A percentile compares a stretch with the other conserved stretches of the same genome.
These are phyloP conservation scores for Helarctos malayanus DNA, from an alignment of 2,797 vertebrate species.

Conservation along the genomic window DNA sequence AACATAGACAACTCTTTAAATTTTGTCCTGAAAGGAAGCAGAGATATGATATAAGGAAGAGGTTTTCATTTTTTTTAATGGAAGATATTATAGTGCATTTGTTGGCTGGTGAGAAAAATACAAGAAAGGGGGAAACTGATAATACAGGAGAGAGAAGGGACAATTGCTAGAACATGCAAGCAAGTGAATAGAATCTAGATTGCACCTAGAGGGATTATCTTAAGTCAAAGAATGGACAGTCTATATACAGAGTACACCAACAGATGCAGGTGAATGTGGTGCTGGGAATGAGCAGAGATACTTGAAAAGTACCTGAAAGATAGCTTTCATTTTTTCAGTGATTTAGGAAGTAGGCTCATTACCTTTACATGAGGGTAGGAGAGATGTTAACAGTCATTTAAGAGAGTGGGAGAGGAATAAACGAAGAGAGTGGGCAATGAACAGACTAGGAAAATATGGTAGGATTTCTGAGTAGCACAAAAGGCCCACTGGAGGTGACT, in stretches of 20 bases:
- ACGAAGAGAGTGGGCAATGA: neutral
- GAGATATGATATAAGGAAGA: neutral
- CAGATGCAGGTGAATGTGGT: neutral
- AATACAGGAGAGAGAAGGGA: neutral
- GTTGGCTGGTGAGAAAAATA: neutral
- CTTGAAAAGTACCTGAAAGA: neutral
- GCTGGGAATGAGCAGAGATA: neutral
- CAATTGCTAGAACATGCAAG: neutral
- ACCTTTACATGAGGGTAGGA: neutral
- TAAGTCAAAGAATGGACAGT: neutral
- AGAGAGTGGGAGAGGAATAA: neutral
- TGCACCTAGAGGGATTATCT: neutral
- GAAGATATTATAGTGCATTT: neutral
- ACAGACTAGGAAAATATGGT: neutral
- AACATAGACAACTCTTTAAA: neutral
- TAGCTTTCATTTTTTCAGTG: neutral
- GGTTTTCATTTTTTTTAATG: neutral
- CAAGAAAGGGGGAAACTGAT: neutral
- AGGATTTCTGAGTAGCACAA: neutral
- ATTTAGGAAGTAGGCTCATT: neutral
- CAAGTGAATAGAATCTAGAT: neutral
- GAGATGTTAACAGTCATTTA: neutral
- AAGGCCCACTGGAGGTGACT: neutral
- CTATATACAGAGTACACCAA: neutral
- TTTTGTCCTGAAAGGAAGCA: neutral